Percentiles rank a stretch among this genome's conserved stretches.
Conservation (phyloP, 1,140 invertebrate species). For the Leptestheria dahalacensis region DNA sequence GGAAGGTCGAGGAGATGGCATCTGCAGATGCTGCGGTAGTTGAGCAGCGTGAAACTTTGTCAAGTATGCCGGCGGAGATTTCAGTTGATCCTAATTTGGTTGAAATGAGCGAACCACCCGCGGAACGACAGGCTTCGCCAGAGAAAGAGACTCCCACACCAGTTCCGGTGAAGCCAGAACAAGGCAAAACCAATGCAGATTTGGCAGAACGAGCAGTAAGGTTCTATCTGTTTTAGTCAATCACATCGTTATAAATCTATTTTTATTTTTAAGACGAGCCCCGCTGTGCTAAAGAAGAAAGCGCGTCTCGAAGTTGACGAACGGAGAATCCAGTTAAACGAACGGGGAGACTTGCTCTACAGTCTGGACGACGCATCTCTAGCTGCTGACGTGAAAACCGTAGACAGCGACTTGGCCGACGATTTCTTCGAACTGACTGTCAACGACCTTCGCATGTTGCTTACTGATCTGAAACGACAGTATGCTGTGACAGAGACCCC, state of each 20-base stretch:
- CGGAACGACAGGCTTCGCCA: neutral
- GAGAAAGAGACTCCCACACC: neutral
- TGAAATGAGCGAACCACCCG: too few relatives aligned
- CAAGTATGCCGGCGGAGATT: too few relatives aligned
- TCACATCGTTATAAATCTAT: neutral
- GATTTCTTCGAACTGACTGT: slow-evolving; percentile 69
- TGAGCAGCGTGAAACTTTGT: too few relatives aligned
- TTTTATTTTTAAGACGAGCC: neutral
- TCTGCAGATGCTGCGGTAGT: neutral
- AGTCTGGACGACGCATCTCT: slow-evolving; percentile 33
- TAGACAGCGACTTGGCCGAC: slow-evolving; percentile 47
- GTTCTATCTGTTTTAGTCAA: too few relatives aligned
- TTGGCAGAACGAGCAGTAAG: neutral
- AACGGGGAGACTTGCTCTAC: slow-evolving; percentile 50
- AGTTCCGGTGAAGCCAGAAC: neutral
- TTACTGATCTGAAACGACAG: slow-evolving; percentile 43
- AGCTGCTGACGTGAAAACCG: slow-evolving; percentile 21
- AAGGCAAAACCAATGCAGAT: neutral
- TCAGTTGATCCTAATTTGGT: too few relatives aligned
- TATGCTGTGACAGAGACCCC: slow-evolving; percentile 29
- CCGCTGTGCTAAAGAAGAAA: neutral
- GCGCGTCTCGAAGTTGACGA: neutral
- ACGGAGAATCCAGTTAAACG: slow-evolving; percentile 34
- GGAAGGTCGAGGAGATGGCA: neutral
- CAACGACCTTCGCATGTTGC: slow-evolving; percentile 52